Evolutionary conservation across 2,113 vertebrate genomes (phyloP).

Genomic region (Phainopepla nitens): DNA sequence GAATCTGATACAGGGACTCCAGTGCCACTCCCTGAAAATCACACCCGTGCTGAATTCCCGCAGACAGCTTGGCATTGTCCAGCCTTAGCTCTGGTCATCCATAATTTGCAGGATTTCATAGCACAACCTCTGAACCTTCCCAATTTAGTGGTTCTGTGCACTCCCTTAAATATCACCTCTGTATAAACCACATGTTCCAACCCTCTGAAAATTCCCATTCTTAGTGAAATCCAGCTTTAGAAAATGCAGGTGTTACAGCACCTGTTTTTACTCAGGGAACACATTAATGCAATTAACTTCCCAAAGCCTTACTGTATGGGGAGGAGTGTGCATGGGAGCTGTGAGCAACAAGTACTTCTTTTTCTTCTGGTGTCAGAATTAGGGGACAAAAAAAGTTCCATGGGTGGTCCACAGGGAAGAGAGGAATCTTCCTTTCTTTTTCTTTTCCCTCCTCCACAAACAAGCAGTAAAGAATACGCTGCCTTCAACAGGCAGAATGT

Average conservation of each 20-base stretch:
- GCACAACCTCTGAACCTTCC: neutral
- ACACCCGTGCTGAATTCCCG: neutral
- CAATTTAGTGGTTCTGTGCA: neutral
- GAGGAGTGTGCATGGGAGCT: neutral
- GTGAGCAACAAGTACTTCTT: slow-evolving; percentile 47
- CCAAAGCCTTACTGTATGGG: neutral
- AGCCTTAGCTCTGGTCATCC: neutral
- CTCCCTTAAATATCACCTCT: neutral
- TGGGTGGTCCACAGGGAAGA: slow-evolving; percentile 67
- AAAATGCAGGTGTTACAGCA: slow-evolving; percentile 69
- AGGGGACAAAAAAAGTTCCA: slow-evolving; percentile 67
- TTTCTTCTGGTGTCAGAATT: slow-evolving; percentile 59
- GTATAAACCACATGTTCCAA: neutral
- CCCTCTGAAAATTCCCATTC: neutral
- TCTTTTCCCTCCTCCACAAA: neutral
- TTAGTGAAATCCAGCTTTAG: slow-evolving; percentile 15
- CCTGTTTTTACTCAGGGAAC: slow-evolving; percentile 39
- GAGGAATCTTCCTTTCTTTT: slow-evolving; percentile 7
- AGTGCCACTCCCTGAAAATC: neutral
- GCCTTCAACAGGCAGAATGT: slow-evolving; percentile 9
- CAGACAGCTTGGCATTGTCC: neutral
- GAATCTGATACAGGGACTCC: neutral
- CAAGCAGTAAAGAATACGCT: slow-evolving; percentile 29
- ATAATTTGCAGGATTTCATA: neutral
- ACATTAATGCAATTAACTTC: slow-evolving; percentile 59